Conservation (phyloP, 2,888 invertebrate genomes). For the Drosophila paracracens region DNA sequence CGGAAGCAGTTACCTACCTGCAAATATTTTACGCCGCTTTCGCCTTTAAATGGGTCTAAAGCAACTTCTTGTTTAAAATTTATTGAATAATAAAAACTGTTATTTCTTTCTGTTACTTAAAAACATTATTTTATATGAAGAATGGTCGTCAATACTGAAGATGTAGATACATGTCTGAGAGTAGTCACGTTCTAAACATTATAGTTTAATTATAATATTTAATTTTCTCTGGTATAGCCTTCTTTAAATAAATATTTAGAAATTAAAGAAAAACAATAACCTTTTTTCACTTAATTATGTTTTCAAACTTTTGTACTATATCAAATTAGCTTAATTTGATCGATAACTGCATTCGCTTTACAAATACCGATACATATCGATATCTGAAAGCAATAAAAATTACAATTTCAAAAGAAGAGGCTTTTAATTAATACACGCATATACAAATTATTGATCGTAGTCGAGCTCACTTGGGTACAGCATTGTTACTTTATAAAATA, state of each 20-base stretch:
- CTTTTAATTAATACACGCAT: neutral
- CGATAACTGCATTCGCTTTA: neutral
- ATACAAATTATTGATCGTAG: neutral
- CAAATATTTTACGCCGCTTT: constrained; percentile 67
- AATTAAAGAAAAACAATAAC: neutral
- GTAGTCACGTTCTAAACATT: neutral
- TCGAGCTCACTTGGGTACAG: neutral
- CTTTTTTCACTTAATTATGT: neutral
- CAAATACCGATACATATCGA: neutral
- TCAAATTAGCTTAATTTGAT: neutral
- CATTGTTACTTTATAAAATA: neutral
- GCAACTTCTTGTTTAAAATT: constrained; percentile 38
- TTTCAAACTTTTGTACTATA: neutral
- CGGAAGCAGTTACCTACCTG: constrained; percentile 67
- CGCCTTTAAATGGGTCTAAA: constrained; percentile 42
- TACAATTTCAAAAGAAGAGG: neutral
- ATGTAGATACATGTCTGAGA: neutral
- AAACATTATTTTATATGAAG: neutral
- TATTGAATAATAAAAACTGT: constrained; percentile 30
- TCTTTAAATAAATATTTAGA: neutral
- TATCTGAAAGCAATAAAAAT: neutral
- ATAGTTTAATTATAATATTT: neutral
- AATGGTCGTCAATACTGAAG: neutral
- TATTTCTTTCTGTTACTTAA: neutral
- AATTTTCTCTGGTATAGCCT: neutral